phyloP scores from a whole-genome alignment of 2,797 vertebrate genomes.

The Eidolon dupreanum region DNA sequence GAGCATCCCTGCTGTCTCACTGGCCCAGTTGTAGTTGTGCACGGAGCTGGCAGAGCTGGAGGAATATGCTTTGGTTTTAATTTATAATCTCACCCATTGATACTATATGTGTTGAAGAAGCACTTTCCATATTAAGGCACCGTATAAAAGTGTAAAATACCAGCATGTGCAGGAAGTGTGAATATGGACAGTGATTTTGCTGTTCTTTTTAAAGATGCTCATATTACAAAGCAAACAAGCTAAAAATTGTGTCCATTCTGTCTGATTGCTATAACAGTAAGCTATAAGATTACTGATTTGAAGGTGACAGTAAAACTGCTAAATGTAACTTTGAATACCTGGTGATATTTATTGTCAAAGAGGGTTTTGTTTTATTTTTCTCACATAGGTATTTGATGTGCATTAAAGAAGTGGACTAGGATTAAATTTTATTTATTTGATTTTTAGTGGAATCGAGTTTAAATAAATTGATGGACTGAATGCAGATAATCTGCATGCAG shows the following conservation, averaged over 20 bases:
- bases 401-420: conserved; percentile 38
- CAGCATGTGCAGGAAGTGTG: conserved; percentile 15
- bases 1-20: neutral
- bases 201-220: conserved; percentile 58
- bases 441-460: conserved; percentile 42
- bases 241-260: neutral
- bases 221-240: neutral
- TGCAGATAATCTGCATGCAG: conserved; percentile 20
- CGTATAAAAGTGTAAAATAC: conserved; percentile 58
- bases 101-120: conserved; percentile 13
- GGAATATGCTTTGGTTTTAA: neutral
- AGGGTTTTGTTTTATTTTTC: conserved; percentile 36
- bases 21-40: neutral
- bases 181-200: neutral
- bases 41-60: neutral
- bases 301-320: neutral
- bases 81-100: conserved; percentile 51
- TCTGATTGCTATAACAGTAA: conserved; percentile 26
- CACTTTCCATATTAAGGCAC: conserved; percentile 50
- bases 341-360: neutral
- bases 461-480: conserved; percentile 42
- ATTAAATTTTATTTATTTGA: conserved; percentile 34
- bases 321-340: conserved; percentile 18
- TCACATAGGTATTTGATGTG: neutral
- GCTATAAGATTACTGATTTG: neutral